phyloP scores from a whole-genome alignment of 2,113 vertebrate species.

The Tichodroma muraria region DNA sequence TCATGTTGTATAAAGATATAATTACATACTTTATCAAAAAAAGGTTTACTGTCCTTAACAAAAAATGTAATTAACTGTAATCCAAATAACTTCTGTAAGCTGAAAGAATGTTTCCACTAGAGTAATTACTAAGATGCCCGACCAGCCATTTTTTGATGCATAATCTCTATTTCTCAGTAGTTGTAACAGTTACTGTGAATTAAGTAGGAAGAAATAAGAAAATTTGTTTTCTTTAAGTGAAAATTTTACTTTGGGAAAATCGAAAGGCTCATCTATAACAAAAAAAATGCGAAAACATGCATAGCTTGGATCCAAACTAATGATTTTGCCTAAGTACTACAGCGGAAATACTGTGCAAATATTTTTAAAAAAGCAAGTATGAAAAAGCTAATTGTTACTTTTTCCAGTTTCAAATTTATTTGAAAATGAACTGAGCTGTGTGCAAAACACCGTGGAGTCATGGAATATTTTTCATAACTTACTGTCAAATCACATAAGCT shows the following conservation, averaged over 20 bases:
- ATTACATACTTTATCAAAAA: conserved; percentile 1
- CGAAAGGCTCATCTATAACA: not conserved
- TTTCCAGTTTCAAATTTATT: not conserved
- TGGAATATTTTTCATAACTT: not conserved
- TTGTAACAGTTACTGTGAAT: not conserved
- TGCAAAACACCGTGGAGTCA: not conserved
- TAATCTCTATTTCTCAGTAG: not conserved
- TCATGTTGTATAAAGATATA: not conserved
- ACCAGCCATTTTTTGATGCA: not conserved
- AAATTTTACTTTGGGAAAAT: not conserved
- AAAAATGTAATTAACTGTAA: not conserved
- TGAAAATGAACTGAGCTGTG: not conserved
- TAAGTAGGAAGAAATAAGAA: not conserved
- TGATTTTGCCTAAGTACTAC: not conserved
- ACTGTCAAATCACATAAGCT: not conserved
- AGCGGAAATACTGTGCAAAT: not conserved
- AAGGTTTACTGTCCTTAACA: not conserved
- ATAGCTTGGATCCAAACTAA: not conserved
- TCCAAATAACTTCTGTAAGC: not conserved
- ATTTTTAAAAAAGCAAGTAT: not conserved
- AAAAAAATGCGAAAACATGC: not conserved
- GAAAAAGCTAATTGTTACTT: not conserved
- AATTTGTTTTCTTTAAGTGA: not conserved
- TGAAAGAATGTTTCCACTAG: not conserved
- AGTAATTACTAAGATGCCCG: not conserved